A percentile compares a stretch with the other conserved stretches of the same genome.
Evolutionary conservation across 2,113 vertebrate genomes (phyloP).

Genomic region (Sapayoa aenigma): DNA sequence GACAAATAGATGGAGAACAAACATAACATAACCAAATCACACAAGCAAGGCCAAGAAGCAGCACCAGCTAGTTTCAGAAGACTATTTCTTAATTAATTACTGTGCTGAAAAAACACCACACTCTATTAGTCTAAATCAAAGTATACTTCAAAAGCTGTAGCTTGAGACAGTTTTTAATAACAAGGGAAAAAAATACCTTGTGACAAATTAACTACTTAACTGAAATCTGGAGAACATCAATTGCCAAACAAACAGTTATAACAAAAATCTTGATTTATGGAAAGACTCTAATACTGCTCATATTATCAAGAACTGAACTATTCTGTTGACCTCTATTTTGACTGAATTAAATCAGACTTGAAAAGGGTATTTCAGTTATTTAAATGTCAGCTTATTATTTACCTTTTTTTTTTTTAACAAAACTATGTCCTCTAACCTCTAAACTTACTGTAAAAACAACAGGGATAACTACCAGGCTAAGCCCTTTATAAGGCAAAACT

Average conservation of each 20-base stretch:
- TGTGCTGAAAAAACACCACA: neutral
- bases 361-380: neutral
- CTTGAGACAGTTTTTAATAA: neutral
- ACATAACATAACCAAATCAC: neutral
- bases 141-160: neutral
- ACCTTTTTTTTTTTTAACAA: neutral
- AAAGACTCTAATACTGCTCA: neutral
- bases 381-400: neutral
- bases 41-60: neutral
- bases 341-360: neutral
- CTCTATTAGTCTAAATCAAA: neutral
- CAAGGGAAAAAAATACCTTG: accelerated
- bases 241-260: neutral
- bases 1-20: neutral
- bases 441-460: neutral
- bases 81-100: neutral
- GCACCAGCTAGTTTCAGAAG: neutral
- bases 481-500: neutral
- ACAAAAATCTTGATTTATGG: neutral
- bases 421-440: neutral
- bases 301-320: neutral
- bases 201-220: neutral
- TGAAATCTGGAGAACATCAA: neutral
- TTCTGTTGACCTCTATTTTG: neutral
- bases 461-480: neutral